Conservation (phyloP, 2,113 vertebrate genomes). For the Ailurus styani region DNA sequence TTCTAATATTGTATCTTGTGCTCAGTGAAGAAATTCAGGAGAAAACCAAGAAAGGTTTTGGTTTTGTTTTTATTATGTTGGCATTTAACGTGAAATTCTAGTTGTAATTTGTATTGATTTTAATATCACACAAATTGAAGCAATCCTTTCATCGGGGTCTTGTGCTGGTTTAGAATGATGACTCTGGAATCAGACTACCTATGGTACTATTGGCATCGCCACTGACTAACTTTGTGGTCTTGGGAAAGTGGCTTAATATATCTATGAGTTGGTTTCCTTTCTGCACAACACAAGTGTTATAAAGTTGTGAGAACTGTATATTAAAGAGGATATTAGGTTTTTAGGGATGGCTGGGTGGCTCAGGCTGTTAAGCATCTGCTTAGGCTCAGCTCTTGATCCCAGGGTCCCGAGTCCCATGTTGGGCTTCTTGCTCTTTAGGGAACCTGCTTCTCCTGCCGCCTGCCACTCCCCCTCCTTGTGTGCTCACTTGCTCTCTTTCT, state of each 20-base stretch:
- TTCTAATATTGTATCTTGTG: slow-evolving; percentile 24
- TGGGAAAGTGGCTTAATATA: neutral
- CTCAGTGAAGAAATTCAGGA: slow-evolving; percentile 30
- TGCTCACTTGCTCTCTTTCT: neutral
- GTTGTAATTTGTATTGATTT: neutral
- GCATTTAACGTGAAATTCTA: neutral
- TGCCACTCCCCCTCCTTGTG: neutral
- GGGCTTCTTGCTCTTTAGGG: neutral
- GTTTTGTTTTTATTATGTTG: neutral
- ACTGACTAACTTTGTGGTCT: neutral
- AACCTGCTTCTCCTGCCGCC: neutral
- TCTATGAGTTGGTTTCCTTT: neutral
- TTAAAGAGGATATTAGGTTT: neutral
- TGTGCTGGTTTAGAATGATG: neutral
- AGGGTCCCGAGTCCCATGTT: neutral
- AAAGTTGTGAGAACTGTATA: neutral
- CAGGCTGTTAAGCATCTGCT: neutral
- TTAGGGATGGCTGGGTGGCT: neutral
- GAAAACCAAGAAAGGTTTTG: slow-evolving; percentile 8
- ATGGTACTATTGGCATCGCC: neutral
- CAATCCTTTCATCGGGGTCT: neutral
- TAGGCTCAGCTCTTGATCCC: neutral
- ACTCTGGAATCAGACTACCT: neutral
- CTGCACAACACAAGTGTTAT: neutral
- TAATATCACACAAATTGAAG: neutral